Evolutionary conservation across 2,888 invertebrate species (phyloP).

Genomic region (Calliphora vomitoria): DNA sequence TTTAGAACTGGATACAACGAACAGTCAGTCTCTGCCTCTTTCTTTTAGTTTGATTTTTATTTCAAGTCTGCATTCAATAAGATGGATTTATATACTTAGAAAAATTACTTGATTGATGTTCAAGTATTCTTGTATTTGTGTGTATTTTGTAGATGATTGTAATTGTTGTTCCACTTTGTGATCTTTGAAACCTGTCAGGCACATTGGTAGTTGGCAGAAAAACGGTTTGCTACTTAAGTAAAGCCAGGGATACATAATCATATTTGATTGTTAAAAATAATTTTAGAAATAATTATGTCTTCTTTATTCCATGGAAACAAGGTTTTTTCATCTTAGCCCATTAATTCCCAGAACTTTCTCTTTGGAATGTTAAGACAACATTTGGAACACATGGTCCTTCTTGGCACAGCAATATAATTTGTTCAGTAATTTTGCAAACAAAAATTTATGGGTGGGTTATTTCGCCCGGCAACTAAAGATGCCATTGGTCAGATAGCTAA

Average conservation of each 20-base stretch:
- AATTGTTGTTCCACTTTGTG: conserved; percentile 79
- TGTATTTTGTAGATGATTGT: neutral
- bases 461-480: too few species aligned
- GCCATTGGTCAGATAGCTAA: too few species aligned
- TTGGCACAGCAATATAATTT: too few species aligned
- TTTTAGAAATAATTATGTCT: too few species aligned
- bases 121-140: neutral
- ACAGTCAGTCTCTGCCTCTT: conserved; percentile 14
- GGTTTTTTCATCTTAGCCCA: too few species aligned
- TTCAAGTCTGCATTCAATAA: neutral
- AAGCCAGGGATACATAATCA: neutral
- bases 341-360: too few species aligned
- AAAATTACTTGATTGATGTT: neutral
- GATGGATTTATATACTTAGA: neutral
- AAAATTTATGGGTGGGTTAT: too few species aligned
- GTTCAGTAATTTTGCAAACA: too few species aligned
- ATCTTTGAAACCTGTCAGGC: conserved; percentile 81
- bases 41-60: conserved; percentile 28
- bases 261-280: neutral
- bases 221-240: conserved; percentile 3
- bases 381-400: too few species aligned
- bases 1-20: conserved; percentile 76
- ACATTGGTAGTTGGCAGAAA: conserved; percentile 51
- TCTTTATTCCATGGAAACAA: too few species aligned
- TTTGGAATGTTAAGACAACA: too few species aligned